These are phyloP conservation scores for Serilophus lunatus DNA, from an alignment of 2,113 vertebrate genomes.

Conservation along the genomic window DNA sequence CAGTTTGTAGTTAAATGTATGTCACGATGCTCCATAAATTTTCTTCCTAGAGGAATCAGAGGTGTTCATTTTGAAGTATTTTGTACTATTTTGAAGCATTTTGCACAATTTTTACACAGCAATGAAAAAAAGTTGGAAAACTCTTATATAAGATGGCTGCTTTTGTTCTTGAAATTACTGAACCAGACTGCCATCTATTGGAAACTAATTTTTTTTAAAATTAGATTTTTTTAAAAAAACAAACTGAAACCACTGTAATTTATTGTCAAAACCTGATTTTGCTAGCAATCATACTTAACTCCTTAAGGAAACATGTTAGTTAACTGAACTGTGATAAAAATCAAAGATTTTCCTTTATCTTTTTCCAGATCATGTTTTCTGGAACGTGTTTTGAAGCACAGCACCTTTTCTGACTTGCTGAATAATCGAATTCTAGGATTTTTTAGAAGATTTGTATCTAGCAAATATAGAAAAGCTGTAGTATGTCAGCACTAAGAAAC, in stretches of 20 bases:
- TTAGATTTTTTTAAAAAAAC: not conserved
- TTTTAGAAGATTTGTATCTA: not conserved
- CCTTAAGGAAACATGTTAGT: not conserved
- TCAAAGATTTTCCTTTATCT: not conserved
- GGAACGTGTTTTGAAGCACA: not conserved
- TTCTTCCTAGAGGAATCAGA: not conserved
- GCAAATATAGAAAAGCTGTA: not conserved
- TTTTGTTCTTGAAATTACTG: conserved; percentile 71
- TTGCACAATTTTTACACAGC: not conserved
- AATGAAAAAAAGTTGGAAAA: conserved; percentile 31
- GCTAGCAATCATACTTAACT: not conserved
- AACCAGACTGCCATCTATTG: conserved; percentile 79
- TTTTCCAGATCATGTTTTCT: not conserved
- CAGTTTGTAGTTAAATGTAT: not conserved
- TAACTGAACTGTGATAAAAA: not conserved
- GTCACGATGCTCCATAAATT: not conserved
- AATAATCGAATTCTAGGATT: not conserved
- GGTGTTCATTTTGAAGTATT: not conserved
- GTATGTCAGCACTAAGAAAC: not conserved
- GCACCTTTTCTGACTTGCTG: not conserved
- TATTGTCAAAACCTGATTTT: not conserved
- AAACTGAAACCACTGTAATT: not conserved
- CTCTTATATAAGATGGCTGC: conserved; percentile 64
- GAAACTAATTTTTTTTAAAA: conserved; percentile 51
- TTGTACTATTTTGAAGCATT: not conserved